A percentile compares a stretch with the other conserved stretches of the same genome.
These are phyloP conservation scores for Hymenochirus boettgeri DNA, from an alignment of 2,113 vertebrate species.

Conservation along the genomic window DNA sequence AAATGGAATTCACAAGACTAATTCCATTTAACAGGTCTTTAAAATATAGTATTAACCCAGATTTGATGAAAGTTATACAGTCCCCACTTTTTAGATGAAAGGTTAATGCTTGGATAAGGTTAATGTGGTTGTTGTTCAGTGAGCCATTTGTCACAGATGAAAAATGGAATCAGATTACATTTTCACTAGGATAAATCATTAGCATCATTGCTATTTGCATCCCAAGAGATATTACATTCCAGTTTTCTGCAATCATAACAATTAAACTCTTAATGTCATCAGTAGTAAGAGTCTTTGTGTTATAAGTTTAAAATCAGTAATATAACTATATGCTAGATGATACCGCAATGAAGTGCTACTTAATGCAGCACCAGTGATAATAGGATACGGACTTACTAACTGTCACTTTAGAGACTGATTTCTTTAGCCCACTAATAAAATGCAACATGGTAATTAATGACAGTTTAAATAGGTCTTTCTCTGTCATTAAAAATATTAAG, in stretches of 20 bases:
- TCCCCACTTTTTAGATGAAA: constrained; percentile 3
- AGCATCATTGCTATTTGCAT: constrained; percentile 13
- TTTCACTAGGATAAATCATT: constrained; percentile 18
- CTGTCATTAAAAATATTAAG: too few species aligned
- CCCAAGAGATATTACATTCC: constrained; percentile 9
- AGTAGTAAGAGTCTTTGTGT: background rate
- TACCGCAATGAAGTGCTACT: too few species aligned
- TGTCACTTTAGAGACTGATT: too few species aligned
- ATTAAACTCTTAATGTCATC: constrained; percentile 17
- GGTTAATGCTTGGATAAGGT: background rate
- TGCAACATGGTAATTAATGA: too few species aligned
- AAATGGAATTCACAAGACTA: too few species aligned
- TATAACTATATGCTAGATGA: background rate
- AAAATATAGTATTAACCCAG: too few species aligned
- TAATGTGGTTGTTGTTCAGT: constrained; percentile 1
- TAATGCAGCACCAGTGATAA: too few species aligned
- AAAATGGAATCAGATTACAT: constrained; percentile 20
- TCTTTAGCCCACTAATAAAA: too few species aligned
- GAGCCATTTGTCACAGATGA: constrained; percentile 6
- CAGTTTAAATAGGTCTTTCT: too few species aligned
- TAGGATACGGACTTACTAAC: too few species aligned
- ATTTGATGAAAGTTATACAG: background rate
- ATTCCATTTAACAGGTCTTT: too few species aligned
- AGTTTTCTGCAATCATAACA: constrained; percentile 17
- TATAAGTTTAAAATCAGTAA: background rate